Conservation (phyloP, 2,797 vertebrate genomes). For the Tinamus major region DNA sequence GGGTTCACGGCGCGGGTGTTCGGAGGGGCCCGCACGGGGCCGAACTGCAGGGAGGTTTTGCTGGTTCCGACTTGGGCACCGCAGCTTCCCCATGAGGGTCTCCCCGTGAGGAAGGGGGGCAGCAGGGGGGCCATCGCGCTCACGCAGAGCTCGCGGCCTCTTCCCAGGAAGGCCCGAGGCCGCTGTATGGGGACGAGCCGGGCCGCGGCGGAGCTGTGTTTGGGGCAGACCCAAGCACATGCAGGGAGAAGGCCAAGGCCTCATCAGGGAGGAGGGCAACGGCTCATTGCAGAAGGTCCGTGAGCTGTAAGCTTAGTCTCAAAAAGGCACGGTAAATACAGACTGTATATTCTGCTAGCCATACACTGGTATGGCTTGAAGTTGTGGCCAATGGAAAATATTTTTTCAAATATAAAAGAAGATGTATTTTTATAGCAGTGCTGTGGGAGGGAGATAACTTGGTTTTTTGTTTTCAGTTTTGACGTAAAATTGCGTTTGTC, state of each 20-base stretch:
- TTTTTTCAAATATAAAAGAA: conserved; percentile 55
- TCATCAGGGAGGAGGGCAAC: fast-evolving
- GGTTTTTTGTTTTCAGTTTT: conserved; percentile 13
- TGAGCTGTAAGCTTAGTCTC: conserved; percentile 14
- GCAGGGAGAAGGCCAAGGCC: not conserved
- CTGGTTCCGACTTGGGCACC: not conserved
- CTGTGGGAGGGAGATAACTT: not conserved
- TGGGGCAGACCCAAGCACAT: not conserved
- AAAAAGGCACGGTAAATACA: conserved; percentile 51
- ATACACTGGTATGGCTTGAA: conserved; percentile 15
- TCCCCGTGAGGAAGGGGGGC: not conserved
- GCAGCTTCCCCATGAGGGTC: not conserved
- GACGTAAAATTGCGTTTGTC: conserved; percentile 14
- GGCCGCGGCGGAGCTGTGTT: not conserved
- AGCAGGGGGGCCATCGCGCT: not conserved
- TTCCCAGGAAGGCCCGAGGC: not conserved
- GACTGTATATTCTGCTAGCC: conserved; percentile 33
- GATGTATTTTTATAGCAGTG: conserved; percentile 64
- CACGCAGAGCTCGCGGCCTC: not conserved
- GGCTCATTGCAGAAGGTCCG: not conserved
- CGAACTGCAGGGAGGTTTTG: not conserved
- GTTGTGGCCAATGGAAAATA: conserved; percentile 22
- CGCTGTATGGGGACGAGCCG: fast-evolving
- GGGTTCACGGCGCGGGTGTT: not conserved
- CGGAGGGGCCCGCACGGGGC: not conserved